These are phyloP conservation scores for Hydrolagus colliei DNA, from an alignment of 2,797 vertebrate genomes.

Conservation along the genomic window DNA sequence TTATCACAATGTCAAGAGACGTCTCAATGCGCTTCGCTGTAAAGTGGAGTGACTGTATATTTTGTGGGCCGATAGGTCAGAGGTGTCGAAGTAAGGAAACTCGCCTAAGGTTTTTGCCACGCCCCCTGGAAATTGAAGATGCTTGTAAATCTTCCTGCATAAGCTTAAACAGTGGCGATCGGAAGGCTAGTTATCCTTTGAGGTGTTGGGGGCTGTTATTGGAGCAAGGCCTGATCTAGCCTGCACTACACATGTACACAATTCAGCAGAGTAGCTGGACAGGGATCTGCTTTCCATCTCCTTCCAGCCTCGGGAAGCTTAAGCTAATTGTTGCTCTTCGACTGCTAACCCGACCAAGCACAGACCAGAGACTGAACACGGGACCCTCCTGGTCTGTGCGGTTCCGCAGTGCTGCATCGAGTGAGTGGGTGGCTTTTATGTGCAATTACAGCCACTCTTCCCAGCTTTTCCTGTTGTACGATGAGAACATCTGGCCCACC, in stretches of 20 bases:
- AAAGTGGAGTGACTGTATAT: no score
- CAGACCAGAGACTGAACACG: background rate
- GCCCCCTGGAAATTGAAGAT: no score
- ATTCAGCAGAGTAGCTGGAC: background rate
- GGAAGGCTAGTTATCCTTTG: no score
- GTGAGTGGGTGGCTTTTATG: background rate
- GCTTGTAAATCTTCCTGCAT: no score
- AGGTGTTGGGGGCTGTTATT: no score
- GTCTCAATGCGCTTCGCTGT: no score
- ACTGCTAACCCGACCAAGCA: background rate
- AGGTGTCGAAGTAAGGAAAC: no score
- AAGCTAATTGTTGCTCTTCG: background rate
- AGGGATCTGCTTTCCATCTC: background rate
- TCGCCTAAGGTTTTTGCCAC: no score
- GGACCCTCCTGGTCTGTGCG: background rate
- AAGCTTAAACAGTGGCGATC: no score
- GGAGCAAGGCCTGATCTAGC: background rate
- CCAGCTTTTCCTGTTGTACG: background rate
- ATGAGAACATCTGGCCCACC: background rate
- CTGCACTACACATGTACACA: background rate
- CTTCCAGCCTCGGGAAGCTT: background rate
- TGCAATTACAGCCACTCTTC: background rate
- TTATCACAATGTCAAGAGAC: no score
- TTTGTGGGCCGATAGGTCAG: no score
- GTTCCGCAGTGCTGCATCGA: background rate